Percentiles rank a stretch among this genome's conserved stretches.
phyloP scores from a whole-genome alignment of 2,113 vertebrate species.

The Sprattus sprattus region DNA sequence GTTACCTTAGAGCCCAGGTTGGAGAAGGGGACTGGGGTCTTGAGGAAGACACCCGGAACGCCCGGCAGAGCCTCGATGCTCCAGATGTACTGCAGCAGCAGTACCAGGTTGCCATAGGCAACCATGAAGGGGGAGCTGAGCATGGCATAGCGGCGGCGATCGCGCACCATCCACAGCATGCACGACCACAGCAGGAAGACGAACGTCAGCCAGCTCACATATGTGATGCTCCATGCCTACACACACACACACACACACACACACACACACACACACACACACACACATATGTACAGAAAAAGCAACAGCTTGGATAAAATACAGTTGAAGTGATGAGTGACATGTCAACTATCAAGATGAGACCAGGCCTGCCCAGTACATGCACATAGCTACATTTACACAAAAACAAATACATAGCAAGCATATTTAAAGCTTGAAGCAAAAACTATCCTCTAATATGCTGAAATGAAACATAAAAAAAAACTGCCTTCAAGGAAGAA shows the following conservation, averaged over 20 bases:
- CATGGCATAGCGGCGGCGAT: conserved; percentile 93
- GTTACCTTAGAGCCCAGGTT: conserved; percentile 88
- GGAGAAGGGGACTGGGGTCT: conserved; percentile 65
- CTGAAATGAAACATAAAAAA: no score
- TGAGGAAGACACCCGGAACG: conserved; percentile 79
- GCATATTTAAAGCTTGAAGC: no score
- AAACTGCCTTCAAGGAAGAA: no score
- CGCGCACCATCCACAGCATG: conserved; percentile 92
- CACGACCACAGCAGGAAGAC: conserved; percentile 96
- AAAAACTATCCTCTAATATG: no score
- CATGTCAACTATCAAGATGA: no score
- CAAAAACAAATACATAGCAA: neutral
- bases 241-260: neutral
- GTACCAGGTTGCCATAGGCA: conserved; percentile 86
- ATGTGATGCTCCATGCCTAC: conserved; percentile 96
- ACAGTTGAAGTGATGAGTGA: neutral
- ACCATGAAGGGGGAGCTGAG: conserved; percentile 96
- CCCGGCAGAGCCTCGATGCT: conserved; percentile 77
- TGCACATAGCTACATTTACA: neutral
- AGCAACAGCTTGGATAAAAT: neutral
- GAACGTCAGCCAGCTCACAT: conserved; percentile 97
- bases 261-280: neutral
- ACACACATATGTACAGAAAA: neutral
- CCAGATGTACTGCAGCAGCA: conserved; percentile 93
- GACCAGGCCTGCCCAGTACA: neutral